Evolutionary conservation across 1,140 invertebrate species (phyloP), one percentile per base, ranked within the genome.

Genomic region (Cydia strobilella): DNA sequence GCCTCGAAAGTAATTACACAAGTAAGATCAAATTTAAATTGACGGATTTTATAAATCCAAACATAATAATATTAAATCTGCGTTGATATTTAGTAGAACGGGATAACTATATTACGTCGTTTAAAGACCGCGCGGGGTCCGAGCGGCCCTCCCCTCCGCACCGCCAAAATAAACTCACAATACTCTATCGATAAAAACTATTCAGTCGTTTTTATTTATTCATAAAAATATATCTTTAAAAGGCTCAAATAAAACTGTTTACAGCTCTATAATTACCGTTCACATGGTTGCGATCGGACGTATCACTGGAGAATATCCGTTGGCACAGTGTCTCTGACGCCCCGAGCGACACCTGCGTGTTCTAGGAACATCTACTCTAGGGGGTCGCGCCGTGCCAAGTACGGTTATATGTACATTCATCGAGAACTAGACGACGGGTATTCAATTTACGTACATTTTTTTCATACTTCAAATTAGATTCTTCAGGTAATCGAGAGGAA

Each of bases 181-280:
- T 89, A 91, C 86, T 89, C 89, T 90, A 86, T 90, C 84, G 87
- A 90, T 90, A 92, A 91, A 89, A 92, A 91, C 90, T 91, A 91
- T 89, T 93, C 90, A 91, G 89, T 91, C 90, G 90, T 90, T 91
- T 90, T 93, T 91, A 90, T 91, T 90, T 91, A 91, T 89, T 83
- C 88, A 91, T 91, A 91, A 93, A 91, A 91, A 91, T 91, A 93
- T 91, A 93, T 91, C 86, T 91, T 91, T 90, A 91, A 89, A 91
- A 91, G 90, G 90, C 90, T 91, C 88, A 89, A 92, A 90, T 87
- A 87, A 91, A 91, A 87, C 84, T 84, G 87, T 86, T 86, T 12
- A 83, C 84, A 89, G 84, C 74, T 78, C 72, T 78, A 75, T 74
- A 75, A 75, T 66, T 59, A 71, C 42, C 72, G 74, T 72, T 75